Conservation (phyloP, 2,113 vertebrate species). For the Machaerirhynchus nigripectus region DNA sequence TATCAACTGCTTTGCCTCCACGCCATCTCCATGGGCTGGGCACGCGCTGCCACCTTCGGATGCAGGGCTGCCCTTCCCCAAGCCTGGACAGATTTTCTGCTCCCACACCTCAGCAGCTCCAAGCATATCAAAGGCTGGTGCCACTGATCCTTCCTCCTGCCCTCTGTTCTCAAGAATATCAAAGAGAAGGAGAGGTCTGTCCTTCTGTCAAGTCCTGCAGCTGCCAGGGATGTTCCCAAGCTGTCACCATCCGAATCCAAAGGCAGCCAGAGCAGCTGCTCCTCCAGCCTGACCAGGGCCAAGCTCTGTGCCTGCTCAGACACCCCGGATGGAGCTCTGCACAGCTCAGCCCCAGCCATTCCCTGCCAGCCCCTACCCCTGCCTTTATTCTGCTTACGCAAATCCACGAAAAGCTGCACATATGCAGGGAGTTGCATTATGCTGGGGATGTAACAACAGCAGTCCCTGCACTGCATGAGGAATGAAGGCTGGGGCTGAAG, state of each 20-base stretch:
- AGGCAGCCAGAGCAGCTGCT: conserved; percentile 6
- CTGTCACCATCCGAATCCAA: not conserved
- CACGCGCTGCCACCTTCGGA: accelerated
- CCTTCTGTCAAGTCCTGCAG: not conserved
- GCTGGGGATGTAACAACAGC: not conserved
- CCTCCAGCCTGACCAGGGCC: not conserved
- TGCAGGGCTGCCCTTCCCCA: not conserved
- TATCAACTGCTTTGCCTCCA: not conserved
- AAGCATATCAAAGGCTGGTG: not conserved
- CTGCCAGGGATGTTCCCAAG: not conserved
- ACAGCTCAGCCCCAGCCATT: not conserved
- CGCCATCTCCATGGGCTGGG: accelerated
- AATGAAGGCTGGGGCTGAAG: not conserved
- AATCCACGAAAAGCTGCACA: not conserved
- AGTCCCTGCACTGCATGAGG: conserved; percentile 9
- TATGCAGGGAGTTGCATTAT: not conserved
- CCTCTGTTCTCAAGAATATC: conserved; percentile 23
- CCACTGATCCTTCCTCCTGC: not conserved
- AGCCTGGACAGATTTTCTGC: not conserved
- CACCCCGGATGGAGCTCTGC: not conserved
- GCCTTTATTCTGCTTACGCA: not conserved
- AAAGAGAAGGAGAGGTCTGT: conserved; percentile 5
- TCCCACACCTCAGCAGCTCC: not conserved
- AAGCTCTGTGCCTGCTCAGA: not conserved
- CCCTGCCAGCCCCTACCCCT: not conserved